phyloP scores from a whole-genome alignment of 2,888 invertebrate species.

The Caenorhabditis imperialis region DNA sequence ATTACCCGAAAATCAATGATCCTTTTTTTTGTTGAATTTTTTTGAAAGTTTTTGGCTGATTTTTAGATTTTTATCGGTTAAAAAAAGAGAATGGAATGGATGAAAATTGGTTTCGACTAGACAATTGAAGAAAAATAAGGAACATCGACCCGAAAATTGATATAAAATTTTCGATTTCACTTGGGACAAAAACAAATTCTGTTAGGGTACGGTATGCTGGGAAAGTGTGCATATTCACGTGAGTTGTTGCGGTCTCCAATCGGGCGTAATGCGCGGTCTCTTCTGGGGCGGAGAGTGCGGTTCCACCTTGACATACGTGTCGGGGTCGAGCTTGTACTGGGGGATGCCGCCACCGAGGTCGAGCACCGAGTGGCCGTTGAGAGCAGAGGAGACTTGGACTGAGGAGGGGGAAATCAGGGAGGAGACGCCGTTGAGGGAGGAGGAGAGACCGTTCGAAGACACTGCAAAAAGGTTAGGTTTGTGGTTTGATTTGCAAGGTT shows the following conservation, averaged over 20 bases:
- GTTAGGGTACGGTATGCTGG: not conserved
- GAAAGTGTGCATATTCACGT: constrained; percentile 23
- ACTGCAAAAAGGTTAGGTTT: constrained; percentile 22
- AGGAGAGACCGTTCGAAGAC: constrained; percentile 28
- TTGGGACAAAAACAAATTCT: not conserved
- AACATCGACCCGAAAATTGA: no score
- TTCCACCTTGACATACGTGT: constrained; percentile 73
- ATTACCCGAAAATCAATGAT: no score
- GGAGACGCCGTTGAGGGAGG: constrained; percentile 16
- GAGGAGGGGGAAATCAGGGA: constrained; percentile 24
- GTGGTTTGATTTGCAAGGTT: no score
- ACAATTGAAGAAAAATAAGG: not conserved
- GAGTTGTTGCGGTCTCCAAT: constrained; percentile 67
- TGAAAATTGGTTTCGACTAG: not conserved
- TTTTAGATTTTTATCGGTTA: not conserved
- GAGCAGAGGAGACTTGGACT: not conserved
- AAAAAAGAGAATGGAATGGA: not conserved
- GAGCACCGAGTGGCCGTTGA: constrained; percentile 39
- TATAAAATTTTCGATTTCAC: no score
- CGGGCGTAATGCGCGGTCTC: constrained; percentile 67
- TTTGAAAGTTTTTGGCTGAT: not conserved
- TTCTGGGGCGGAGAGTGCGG: constrained; percentile 76
- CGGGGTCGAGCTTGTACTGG: constrained; percentile 50
- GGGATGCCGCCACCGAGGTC: constrained; percentile 29
- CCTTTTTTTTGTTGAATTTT: no score